Percentiles rank a stretch among this genome's conserved stretches.
Conservation (phyloP, 2,797 vertebrate genomes). For the Phataginus tricuspis region DNA sequence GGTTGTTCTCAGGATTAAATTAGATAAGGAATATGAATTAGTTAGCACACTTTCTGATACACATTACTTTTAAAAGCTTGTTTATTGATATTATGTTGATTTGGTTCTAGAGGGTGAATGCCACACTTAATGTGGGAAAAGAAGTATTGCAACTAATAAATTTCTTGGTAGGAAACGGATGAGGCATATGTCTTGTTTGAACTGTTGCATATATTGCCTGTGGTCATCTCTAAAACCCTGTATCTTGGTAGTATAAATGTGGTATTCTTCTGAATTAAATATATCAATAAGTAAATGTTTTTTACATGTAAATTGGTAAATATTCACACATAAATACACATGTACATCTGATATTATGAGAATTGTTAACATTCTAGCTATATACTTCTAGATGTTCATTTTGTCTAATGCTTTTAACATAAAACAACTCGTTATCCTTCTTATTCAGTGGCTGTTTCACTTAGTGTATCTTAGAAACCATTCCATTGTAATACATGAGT, state of each 20-base stretch:
- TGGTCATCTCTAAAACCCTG: not conserved
- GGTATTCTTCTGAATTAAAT: not conserved
- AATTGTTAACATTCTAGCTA: not conserved
- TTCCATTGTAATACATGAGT: not conserved
- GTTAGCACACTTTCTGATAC: not conserved
- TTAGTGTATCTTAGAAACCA: not conserved
- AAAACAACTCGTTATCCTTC: not conserved
- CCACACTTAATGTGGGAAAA: not conserved
- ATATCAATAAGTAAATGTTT: not conserved
- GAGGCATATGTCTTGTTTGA: not conserved
- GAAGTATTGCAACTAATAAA: not conserved
- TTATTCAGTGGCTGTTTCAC: not conserved
- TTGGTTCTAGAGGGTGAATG: not conserved
- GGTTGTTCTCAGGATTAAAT: not conserved
- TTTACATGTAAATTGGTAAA: not conserved
- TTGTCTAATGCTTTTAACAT: not conserved
- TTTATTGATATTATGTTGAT: not conserved
- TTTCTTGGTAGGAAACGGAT: not conserved
- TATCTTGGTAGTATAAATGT: not conserved
- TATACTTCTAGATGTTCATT: not conserved
- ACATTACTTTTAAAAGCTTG: not conserved
- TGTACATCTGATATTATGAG: not conserved
- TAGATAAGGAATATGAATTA: not conserved
- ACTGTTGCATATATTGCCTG: not conserved
- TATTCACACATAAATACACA: not conserved